Base-by-base conservation (phyloP, 2,797 vertebrate species). In the Peromyscus eremicus region DNA sequence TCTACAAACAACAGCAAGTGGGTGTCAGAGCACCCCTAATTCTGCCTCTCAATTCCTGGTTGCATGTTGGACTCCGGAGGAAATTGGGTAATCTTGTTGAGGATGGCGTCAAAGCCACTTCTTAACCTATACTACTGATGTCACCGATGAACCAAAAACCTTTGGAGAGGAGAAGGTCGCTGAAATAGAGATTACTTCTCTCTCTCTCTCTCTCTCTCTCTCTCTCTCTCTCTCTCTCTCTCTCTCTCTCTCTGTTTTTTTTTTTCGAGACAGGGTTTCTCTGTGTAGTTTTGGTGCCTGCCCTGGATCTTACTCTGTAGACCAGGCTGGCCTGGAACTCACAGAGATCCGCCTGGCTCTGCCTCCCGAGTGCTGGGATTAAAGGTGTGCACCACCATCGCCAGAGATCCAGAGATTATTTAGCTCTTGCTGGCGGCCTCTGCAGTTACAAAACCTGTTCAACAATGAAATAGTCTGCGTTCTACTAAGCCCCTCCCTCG, bases 391-490 rank as follows among this genome's bases (percentile, higher is more conserved):
- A 49, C 2, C 49, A 49, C 6, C 49, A 49, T 49, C 10, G 49
- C 49, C 49, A 49, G 49, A 49, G 49, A 49, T 49, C 7, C 49
- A 94, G 71, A 9, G 23, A 84, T 9, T 10, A n/a, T 77, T 32
- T 80, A 8, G 16, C 71, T 80, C 34, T 62, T 1, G 1, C 43
- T 4, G 29, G 86, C 0, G 6, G 21, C 23, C 11, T 57, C 14
- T 27, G 49, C 11, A 10, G 17, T 19, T 66, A 46, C 2, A 64
- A 91, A 87, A 43, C 34, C 52, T 7, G 34, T 64, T 60, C 57
- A 29, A 87, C 43, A 70, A 80, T 17, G 14, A 92, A 76, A 34
- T 0, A 64, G 8, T 40, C 0, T 0, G 0, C 1, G 21, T 25
- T 52, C 13, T 10, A 49, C 3, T 21, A 91, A 46, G 40, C 9